phyloP scores from a whole-genome alignment of 1,140 invertebrate species.

The Eubasilissa regina region DNA sequence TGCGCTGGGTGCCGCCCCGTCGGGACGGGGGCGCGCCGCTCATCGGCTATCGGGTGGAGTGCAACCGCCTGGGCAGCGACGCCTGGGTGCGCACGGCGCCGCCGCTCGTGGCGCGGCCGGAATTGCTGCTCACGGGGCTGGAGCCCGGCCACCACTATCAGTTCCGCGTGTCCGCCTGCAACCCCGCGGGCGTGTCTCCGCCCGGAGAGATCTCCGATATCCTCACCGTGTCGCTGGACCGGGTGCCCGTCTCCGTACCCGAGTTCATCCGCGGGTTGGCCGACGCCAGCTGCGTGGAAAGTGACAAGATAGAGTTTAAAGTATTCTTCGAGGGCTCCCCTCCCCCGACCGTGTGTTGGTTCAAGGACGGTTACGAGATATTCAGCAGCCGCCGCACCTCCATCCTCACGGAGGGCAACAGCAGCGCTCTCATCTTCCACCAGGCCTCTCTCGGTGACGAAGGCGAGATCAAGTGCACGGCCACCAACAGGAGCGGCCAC shows the following conservation, averaged over 20 bases:
- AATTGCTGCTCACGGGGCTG: slow-evolving; percentile 83
- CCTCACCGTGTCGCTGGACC: slow-evolving; percentile 81
- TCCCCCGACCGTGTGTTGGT: slow-evolving; percentile 92
- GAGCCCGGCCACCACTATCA: slow-evolving; percentile 91
- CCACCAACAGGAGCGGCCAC: slow-evolving; percentile 87
- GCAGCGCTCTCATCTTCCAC: slow-evolving; percentile 86
- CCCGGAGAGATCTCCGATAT: slow-evolving; percentile 85
- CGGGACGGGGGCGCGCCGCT: slow-evolving; percentile 93
- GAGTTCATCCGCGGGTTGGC: slow-evolving; percentile 78
- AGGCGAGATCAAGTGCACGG: slow-evolving; percentile 91
- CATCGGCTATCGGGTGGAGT: slow-evolving; percentile 87
- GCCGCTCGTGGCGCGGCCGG: slow-evolving; percentile 77
- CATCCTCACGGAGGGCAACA: slow-evolving; percentile 83
- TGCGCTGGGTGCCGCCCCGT: slow-evolving; percentile 87
- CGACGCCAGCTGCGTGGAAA: slow-evolving; percentile 81
- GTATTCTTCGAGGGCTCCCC: slow-evolving; percentile 89
- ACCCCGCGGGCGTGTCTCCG: slow-evolving; percentile 85
- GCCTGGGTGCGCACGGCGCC: slow-evolving; percentile 86
- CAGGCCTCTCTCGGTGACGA: slow-evolving; percentile 85
- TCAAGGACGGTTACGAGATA: slow-evolving; percentile 89
- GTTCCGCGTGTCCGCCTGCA: slow-evolving; percentile 91
- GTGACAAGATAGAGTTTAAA: slow-evolving; percentile 87
- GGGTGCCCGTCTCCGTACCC: slow-evolving; percentile 78
- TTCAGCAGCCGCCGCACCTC: slow-evolving; percentile 86
- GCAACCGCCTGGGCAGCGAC: slow-evolving; percentile 81